Conservation (phyloP, 2,888 invertebrate genomes). For the Syrphus vitripennis region DNA sequence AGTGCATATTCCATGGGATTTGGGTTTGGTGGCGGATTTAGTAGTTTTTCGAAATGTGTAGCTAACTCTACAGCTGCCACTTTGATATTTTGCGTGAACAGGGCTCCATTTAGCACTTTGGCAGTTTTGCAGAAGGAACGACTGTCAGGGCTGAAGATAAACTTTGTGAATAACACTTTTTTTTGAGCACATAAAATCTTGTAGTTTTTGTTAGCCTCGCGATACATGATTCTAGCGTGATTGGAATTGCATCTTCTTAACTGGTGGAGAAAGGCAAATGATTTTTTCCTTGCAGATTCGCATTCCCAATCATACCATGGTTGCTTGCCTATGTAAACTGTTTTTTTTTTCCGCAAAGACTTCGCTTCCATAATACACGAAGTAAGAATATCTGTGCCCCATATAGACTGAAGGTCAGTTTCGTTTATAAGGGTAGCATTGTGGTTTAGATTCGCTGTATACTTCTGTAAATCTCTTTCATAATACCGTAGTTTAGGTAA, state of each 20-base stretch:
- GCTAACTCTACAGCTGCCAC: neutral
- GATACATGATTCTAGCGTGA: neutral
- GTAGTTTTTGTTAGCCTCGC: neutral
- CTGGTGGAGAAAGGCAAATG: too few species aligned
- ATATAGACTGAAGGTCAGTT: neutral
- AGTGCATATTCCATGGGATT: neutral
- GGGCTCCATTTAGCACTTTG: neutral
- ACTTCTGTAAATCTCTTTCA: neutral
- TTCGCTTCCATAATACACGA: neutral
- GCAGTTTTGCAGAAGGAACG: neutral
- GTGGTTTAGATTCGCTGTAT: neutral
- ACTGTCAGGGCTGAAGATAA: neutral
- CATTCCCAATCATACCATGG: too few species aligned
- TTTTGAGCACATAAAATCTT: neutral
- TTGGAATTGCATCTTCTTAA: neutral
- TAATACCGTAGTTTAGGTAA: neutral
- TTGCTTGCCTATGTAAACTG: too few species aligned
- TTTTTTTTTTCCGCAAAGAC: neutral
- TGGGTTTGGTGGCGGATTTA: neutral
- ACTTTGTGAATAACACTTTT: neutral
- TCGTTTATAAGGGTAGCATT: neutral
- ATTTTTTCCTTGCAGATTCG: too few species aligned
- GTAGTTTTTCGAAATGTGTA: neutral
- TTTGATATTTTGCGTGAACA: neutral
- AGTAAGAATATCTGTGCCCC: neutral